phyloP scores from a whole-genome alignment of 2,888 invertebrate species.

The Drosophila gaucha region DNA sequence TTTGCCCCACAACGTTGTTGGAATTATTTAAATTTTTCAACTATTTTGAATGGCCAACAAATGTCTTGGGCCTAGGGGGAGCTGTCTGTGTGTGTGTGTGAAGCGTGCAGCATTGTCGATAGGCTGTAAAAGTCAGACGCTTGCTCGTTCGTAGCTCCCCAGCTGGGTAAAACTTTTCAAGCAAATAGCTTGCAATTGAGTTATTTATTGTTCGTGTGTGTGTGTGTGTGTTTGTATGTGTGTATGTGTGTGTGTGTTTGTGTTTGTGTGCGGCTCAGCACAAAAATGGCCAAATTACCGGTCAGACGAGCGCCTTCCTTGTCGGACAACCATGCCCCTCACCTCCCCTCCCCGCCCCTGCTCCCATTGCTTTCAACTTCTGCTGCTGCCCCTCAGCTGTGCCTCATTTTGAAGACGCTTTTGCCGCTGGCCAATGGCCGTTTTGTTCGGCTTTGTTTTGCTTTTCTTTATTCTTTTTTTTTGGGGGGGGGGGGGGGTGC shows the following conservation, averaged over 20 bases:
- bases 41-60: conserved; percentile 65
- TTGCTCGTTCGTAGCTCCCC: conserved; percentile 28
- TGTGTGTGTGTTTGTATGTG: conserved; percentile 12
- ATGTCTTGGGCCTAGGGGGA: conserved; percentile 28
- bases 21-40: conserved; percentile 76
- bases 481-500: too few relatives aligned
- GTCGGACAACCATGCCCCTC: conserved; percentile 1
- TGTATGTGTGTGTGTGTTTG: conserved; percentile 11
- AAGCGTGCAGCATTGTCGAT: conserved; percentile 5
- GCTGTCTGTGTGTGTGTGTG: neutral
- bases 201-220: conserved; percentile 65
- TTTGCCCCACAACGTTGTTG: conserved; percentile 57
- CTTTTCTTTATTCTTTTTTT: conserved; percentile 46
- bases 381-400: neutral
- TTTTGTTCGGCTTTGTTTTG: conserved; percentile 44
- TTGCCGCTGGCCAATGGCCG: conserved; percentile 62
- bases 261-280: conserved; percentile 40
- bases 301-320: conserved; percentile 31
- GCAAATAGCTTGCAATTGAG: conserved; percentile 78
- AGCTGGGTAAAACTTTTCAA: conserved; percentile 65
- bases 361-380: neutral
- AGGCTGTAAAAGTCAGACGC: conserved; percentile 55
- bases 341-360: neutral
- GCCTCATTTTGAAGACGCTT: conserved; percentile 49
- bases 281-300: conserved; percentile 71